Base-by-base conservation (phyloP, 2,888 invertebrate species). In the Caenorhabditis wallacei region DNA sequence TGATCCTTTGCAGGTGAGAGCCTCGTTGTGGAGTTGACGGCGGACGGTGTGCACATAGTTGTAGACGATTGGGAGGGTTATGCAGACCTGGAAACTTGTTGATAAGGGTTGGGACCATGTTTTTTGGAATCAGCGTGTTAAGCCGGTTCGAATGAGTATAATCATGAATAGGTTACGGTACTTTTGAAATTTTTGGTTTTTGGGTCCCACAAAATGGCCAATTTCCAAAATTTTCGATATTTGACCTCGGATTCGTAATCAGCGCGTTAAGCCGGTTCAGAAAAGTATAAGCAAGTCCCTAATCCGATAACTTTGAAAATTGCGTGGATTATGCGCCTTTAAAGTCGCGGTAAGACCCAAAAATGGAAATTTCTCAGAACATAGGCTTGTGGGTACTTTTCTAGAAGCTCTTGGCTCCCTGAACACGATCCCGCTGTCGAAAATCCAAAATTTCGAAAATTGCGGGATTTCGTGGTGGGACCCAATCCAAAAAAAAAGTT, bases 41-140 rank as follows among this genome's bases (percentile, higher is more conserved):
- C 84, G 72, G 48, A 87, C 87, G 54, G 85, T 70, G 66, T 87
- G 87, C 20, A 87, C 87, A 64, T 87, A 87, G 84, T 87, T 87
- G 80, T 87, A 87, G 63, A 87, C 87, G 78, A 87, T 85, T 64
- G 87, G 87, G 48, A 87, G 84, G 18, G 87, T 87, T 61, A 87
- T 82, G 71, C 84, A 84, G 13, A 85, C 85, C 84, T 80, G 63
- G 48, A 75, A 56, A 57, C n/a, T 43, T n/a, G n/a, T n/a, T n/a
- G n/a, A n/a, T n/a, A n/a, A 43, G 13, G 13, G 13, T 18, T 48
- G 18, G 1, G 4, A 18, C 18, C 18, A 48, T 2, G 2, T 10
- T 40, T 13, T 40, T 48, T 18, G 18, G 46, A 48, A 48, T 48
- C 46, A 48, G 46, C 46, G 2, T 3, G 18, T 48, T 8, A 18